Percentiles rank a stretch among this genome's conserved stretches.
Evolutionary conservation across 2,797 vertebrate genomes (phyloP).

Genomic region (Fistularia tabacaria): DNA sequence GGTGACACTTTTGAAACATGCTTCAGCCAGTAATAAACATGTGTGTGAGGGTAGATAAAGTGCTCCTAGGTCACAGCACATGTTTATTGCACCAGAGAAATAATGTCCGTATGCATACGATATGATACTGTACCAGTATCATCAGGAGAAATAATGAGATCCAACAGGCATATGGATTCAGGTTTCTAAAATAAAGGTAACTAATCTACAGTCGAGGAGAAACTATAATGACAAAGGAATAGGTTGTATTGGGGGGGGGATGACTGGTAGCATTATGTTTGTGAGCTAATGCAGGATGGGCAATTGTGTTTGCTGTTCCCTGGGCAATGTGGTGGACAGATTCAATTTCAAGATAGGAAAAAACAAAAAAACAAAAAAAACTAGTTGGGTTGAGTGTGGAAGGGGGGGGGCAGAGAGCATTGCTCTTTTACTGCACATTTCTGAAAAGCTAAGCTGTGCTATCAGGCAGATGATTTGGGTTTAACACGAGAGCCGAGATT

Average conservation of each 20-base stretch:
- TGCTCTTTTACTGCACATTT: slow-evolving; percentile 72
- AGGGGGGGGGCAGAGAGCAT: slow-evolving; percentile 66
- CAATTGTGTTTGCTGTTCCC: slow-evolving; percentile 87
- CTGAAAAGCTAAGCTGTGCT: slow-evolving; percentile 68
- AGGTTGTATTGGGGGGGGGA: slow-evolving; percentile 79
- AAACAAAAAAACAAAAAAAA: slow-evolving; percentile 57
- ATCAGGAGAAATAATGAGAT: slow-evolving; percentile 98
- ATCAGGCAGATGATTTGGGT: slow-evolving; percentile 61
- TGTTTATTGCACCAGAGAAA: slow-evolving; percentile 99
- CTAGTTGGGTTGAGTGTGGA: slow-evolving; percentile 69
- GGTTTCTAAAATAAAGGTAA: slow-evolving; percentile 94
- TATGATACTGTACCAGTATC: slow-evolving; percentile 99
- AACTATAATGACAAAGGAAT: slow-evolving; percentile 95
- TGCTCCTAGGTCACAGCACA: slow-evolving; percentile 94
- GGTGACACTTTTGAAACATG: slow-evolving; percentile 99
- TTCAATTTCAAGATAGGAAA: slow-evolving; percentile 46
- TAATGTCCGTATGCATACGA: slow-evolving; percentile 99
- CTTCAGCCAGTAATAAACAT: slow-evolving; percentile 99
- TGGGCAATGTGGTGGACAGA: slow-evolving; percentile 66
- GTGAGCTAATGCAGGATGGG: slow-evolving; percentile 94
- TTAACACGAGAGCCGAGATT: slow-evolving; percentile 60
- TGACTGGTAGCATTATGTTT: slow-evolving; percentile 93
- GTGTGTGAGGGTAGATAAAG: slow-evolving; percentile 94
- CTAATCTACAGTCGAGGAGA: slow-evolving; percentile 95
- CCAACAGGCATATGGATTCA: slow-evolving; percentile 99